phyloP scores from a whole-genome alignment of 2,113 vertebrate species.

The Cyprinodon tularosa region DNA sequence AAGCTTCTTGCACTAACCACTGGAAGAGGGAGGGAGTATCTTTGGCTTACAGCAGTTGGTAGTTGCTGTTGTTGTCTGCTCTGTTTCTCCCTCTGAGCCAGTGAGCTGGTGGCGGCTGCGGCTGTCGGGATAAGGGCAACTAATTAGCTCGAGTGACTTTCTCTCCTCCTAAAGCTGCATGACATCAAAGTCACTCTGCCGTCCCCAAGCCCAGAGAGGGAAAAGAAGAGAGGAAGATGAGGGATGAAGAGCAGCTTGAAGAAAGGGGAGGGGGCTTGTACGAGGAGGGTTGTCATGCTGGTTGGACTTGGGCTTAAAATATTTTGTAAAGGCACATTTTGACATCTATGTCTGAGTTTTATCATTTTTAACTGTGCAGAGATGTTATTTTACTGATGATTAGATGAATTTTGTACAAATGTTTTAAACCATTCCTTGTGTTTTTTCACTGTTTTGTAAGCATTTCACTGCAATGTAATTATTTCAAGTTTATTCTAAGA shows the following conservation, averaged over 20 bases:
- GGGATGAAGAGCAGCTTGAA: slow-evolving; percentile 44
- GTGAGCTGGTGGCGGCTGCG: slow-evolving; percentile 64
- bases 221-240: slow-evolving; percentile 35
- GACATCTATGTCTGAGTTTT: slow-evolving; percentile 15
- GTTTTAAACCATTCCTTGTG: background rate
- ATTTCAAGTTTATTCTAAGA: background rate
- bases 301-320: slow-evolving; percentile 44
- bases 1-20: slow-evolving; percentile 37
- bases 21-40: slow-evolving; percentile 49
- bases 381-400: slow-evolving; percentile 40
- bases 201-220: slow-evolving; percentile 57
- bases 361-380: background rate
- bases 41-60: slow-evolving; percentile 60
- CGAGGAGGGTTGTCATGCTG: slow-evolving; percentile 19
- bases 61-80: slow-evolving; percentile 52
- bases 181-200: slow-evolving; percentile 73
- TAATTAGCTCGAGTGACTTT: slow-evolving; percentile 75
- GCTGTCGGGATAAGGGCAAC: slow-evolving; percentile 79
- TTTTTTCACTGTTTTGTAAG: too few relatives aligned
- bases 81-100: slow-evolving; percentile 72
- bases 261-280: slow-evolving; percentile 4
- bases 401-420: background rate
- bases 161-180: slow-evolving; percentile 65
- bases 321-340: slow-evolving; percentile 30
- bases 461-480: background rate